Percentiles rank a stretch among this genome's conserved stretches.
phyloP scores from a whole-genome alignment of 2,888 invertebrate species.

The Eremobia ochroleuca region DNA sequence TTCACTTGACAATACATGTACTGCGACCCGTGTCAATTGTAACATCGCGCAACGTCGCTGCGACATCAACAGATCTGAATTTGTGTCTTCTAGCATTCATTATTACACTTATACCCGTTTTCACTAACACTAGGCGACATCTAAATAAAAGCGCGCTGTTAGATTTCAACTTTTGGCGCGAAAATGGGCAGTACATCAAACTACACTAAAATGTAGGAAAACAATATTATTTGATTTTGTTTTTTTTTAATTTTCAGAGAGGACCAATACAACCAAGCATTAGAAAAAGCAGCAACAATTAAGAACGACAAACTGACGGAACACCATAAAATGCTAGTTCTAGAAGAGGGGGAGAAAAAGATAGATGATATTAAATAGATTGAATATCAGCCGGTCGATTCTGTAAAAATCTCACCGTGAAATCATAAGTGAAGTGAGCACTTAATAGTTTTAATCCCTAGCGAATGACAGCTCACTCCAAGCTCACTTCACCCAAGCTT shows the following conservation, averaged over 20 bases:
- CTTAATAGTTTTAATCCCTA: too few species aligned
- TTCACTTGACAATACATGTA: background rate
- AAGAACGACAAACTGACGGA: conserved; percentile 81
- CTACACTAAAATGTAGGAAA: background rate
- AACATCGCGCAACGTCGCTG: background rate
- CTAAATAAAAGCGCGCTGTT: background rate
- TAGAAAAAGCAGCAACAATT: conserved; percentile 79
- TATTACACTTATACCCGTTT: background rate
- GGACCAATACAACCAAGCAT: conserved; percentile 79
- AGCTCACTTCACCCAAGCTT: too few species aligned
- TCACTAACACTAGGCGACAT: background rate
- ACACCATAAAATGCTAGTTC: conserved; percentile 79
- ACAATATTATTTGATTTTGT: background rate
- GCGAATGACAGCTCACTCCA: too few species aligned
- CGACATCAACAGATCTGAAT: background rate
- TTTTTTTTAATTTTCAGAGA: conserved; percentile 74
- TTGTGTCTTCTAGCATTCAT: background rate
- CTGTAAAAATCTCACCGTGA: too few species aligned
- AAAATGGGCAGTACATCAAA: background rate
- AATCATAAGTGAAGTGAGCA: too few species aligned
- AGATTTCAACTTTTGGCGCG: background rate
- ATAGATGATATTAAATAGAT: conserved; percentile 70
- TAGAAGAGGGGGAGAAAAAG: conserved; percentile 73
- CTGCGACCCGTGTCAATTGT: background rate
- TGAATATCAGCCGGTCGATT: background rate